Base-by-base conservation (phyloP, 2,888 invertebrate species). In the Drosophila eohydei region DNA sequence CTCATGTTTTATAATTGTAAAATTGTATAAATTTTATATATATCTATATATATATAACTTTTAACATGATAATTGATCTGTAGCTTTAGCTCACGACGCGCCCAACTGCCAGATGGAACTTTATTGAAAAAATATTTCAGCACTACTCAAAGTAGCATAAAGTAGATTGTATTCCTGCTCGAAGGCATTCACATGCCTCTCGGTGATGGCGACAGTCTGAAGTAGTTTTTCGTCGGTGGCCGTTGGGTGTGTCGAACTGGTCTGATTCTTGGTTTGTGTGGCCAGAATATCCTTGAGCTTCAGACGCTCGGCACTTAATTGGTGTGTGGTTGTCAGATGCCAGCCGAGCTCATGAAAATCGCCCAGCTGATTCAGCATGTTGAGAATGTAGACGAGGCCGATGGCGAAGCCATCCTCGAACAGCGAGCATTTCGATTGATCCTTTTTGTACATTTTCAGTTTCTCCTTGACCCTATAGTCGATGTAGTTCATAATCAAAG, bases 381-480 rank as follows among this genome's bases (percentile, higher is more conserved):
- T 97, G 69, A 99, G 94, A 81, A 99, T 96, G 90, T 98, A 99
- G 0, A 99, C 98, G 21, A 94, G 93, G 91, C 99, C 99, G 95
- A 99, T 97, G 5, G 98, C 97, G 93, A 99, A 99, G 14, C 99
- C 99, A 93, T 99, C 99, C 93, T 99, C 99, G 12, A 98, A 98
- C 91, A 99, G 98, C 1, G 97, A 96, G 55, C 97, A 97, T 14
- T 97, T 97, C 14, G 89, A 70, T 30, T 89, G 91, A 68, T 92
- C 91, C 91, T 97, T 98, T 91, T 98, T 98, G 71, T 95, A 96
- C 93, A 99, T 95, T 92, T 97, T 97, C 89, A 99, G 98, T 91
- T 98, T 98, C 74, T 97, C 96, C 51, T 96, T 95, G 73, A 99
- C 95, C 83, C 98, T 96, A 92, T 99, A 96, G 90, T 99, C 98